Conservation (phyloP, 2,888 invertebrate genomes). For the Archaeoteleia sp. region DNA sequence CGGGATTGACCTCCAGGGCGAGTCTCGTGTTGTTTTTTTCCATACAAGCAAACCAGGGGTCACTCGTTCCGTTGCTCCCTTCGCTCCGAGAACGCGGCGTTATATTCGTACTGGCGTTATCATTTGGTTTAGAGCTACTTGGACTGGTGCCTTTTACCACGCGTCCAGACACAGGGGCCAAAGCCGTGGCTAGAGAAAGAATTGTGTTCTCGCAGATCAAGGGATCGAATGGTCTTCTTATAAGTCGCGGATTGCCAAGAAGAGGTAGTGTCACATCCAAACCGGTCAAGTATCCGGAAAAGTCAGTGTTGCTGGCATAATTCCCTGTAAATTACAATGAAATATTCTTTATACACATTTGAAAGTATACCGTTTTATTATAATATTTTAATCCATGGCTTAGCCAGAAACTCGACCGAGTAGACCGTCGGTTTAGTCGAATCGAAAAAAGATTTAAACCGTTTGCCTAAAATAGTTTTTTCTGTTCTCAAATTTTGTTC, state of each 20-base stretch:
- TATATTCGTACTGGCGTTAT: slow-evolving; percentile 14
- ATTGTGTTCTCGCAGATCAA: slow-evolving; percentile 73
- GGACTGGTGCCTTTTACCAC: slow-evolving; percentile 59
- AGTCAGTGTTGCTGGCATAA: slow-evolving; percentile 46
- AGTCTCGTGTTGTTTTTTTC: slow-evolving; percentile 70
- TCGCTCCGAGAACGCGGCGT: slow-evolving; percentile 38
- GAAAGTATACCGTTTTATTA: too few species aligned
- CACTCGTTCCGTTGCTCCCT: slow-evolving; percentile 53
- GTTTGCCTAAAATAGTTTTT: too few species aligned
- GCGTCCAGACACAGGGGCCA: slow-evolving; percentile 61
- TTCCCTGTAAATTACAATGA: slow-evolving; percentile 1
- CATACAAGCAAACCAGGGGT: slow-evolving; percentile 74
- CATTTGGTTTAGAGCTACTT: slow-evolving; percentile 20
- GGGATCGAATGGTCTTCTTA: slow-evolving; percentile 71
- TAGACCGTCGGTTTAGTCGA: too few species aligned
- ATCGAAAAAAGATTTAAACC: too few species aligned
- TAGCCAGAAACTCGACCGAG: too few species aligned
- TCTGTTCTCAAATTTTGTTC: too few species aligned
- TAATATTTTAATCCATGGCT: too few species aligned
- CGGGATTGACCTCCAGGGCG: slow-evolving; percentile 71
- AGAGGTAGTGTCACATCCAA: slow-evolving; percentile 68
- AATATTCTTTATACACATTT: neutral
- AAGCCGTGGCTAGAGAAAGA: slow-evolving; percentile 68
- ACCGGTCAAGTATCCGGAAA: slow-evolving; percentile 65
- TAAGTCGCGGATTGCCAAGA: slow-evolving; percentile 68